These are phyloP conservation scores for Squalus acanthias DNA, from an alignment of 2,797 vertebrate species.

Conservation along the genomic window DNA sequence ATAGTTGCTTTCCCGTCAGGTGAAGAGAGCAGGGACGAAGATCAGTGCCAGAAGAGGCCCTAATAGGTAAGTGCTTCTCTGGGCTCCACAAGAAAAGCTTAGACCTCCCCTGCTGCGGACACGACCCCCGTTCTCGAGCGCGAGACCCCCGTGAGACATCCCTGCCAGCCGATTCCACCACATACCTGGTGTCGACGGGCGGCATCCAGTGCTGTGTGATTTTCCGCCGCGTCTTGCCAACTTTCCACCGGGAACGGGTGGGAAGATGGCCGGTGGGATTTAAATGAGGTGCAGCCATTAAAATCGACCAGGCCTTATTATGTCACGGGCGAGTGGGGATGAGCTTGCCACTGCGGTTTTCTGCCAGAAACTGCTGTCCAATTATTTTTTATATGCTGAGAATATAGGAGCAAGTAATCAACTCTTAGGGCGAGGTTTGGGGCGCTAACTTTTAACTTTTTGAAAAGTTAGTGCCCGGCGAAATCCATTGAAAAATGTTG, in stretches of 20 bases:
- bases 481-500: too few relatives aligned
- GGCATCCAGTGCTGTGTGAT: not conserved
- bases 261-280: not conserved
- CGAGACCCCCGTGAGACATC: not conserved
- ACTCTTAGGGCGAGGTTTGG: too few relatives aligned
- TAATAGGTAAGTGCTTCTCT: not conserved
- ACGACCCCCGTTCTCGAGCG: not conserved
- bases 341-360: not conserved
- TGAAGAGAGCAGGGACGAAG: not conserved
- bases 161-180: not conserved
- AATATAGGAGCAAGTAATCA: too few relatives aligned
- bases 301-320: not conserved
- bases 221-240: not conserved
- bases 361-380: not conserved
- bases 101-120: not conserved
- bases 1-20: not conserved
- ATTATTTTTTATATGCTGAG: too few relatives aligned
- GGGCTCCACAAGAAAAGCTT: not conserved
- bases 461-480: too few relatives aligned
- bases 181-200: not conserved
- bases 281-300: not conserved
- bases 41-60: not conserved
- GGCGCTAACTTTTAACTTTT: too few relatives aligned
- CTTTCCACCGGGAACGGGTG: not conserved
- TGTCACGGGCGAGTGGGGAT: not conserved